These are phyloP conservation scores for Dolichotis patagonum DNA, from an alignment of 2,113 vertebrate species.

Conservation along the genomic window DNA sequence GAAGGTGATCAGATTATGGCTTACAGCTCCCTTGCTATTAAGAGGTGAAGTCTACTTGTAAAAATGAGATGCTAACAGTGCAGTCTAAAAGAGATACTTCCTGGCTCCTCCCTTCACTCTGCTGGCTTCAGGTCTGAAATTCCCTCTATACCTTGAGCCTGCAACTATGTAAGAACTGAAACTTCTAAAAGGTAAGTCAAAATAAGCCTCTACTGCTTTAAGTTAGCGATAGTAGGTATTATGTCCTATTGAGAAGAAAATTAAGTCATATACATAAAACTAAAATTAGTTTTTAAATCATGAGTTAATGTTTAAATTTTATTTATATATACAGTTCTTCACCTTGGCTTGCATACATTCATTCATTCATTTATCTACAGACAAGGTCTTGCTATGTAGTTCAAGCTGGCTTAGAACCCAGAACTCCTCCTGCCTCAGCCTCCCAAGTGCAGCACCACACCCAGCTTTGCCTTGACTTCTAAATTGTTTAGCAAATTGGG, in stretches of 20 bases:
- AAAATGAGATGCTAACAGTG: background rate
- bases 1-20: background rate
- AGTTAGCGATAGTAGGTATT: background rate
- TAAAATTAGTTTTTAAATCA: constrained; percentile 10
- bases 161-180: background rate
- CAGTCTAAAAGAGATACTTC: background rate
- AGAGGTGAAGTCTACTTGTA: background rate
- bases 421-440: background rate
- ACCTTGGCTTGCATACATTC: background rate
- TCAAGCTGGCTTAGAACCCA: background rate
- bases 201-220: background rate
- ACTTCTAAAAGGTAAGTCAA: background rate
- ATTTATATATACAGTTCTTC: background rate
- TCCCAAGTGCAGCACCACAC: background rate
- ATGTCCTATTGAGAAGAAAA: background rate
- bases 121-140: background rate
- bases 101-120: background rate
- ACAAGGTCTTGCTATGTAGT: background rate
- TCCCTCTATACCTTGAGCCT: background rate
- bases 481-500: background rate
- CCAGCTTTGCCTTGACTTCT: background rate
- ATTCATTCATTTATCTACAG: background rate
- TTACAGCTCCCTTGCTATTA: background rate
- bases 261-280: background rate
- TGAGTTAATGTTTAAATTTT: constrained; percentile 15